phyloP scores from a whole-genome alignment of 2,113 vertebrate species.

The Azemiops feae region DNA sequence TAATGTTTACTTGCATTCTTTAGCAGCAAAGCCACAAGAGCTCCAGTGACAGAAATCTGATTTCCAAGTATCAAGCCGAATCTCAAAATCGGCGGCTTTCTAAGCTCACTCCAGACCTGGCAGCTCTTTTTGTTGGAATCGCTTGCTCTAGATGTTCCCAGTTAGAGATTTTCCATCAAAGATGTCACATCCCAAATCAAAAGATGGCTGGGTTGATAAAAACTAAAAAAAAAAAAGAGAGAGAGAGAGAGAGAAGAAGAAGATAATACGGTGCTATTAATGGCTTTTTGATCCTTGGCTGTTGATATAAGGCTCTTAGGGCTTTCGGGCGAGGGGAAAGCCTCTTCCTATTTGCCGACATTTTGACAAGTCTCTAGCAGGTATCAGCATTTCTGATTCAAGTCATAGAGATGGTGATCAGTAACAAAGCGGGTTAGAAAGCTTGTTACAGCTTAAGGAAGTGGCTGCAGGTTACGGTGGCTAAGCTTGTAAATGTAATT shows the following conservation, averaged over 20 bases:
- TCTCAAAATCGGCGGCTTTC: background rate
- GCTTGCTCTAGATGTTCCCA: background rate
- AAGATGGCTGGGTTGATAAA: background rate
- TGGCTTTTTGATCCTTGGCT: background rate
- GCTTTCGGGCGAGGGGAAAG: background rate
- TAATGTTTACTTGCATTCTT: background rate
- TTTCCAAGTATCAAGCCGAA: background rate
- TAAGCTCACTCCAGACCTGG: background rate
- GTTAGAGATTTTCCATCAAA: background rate
- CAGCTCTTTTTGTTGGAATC: background rate
- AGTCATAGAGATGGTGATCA: conserved; percentile 38
- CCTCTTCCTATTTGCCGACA: background rate
- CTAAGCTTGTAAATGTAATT: conserved; percentile 71
- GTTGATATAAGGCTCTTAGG: background rate
- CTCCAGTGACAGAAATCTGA: background rate
- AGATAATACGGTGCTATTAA: conserved; percentile 3
- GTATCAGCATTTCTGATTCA: conserved; percentile 6
- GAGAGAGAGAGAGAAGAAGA: too few relatives aligned
- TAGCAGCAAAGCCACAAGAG: background rate
- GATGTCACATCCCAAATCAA: background rate
- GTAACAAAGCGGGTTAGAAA: conserved; percentile 45
- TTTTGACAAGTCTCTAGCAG: conserved; percentile 5
- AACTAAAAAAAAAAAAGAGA: too few relatives aligned
- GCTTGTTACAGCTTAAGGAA: conserved; percentile 31
- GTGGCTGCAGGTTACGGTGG: conserved; percentile 54